Percentiles rank a stretch among this genome's conserved stretches.
phyloP scores from a whole-genome alignment of 2,888 invertebrate genomes.

The Yponomeuta evonymella region DNA sequence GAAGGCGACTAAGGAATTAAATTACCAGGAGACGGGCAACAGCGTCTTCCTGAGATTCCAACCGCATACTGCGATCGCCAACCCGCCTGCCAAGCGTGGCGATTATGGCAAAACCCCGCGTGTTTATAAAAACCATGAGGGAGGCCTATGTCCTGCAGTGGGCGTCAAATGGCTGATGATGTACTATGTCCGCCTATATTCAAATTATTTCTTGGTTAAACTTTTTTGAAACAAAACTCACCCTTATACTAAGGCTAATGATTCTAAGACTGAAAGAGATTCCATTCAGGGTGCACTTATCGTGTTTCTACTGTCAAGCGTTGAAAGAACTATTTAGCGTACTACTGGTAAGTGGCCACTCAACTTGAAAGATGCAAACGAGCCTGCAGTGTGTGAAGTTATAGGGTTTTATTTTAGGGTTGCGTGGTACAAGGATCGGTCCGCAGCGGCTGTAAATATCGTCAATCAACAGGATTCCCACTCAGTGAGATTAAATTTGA shows the following conservation, averaged over 20 bases:
- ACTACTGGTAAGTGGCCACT: not conserved
- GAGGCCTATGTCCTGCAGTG: no score
- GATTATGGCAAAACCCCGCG: no score
- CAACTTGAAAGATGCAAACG: conserved; percentile 8
- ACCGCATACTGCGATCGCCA: no score
- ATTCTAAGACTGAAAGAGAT: not conserved
- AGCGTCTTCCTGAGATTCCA: no score
- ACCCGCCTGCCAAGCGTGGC: no score
- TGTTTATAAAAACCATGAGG: no score
- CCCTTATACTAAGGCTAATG: not conserved
- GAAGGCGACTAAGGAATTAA: no score
- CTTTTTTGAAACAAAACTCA: not conserved
- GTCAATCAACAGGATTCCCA: conserved; percentile 45
- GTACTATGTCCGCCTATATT: no score
- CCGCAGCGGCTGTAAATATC: conserved; percentile 40
- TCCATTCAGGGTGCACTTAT: not conserved
- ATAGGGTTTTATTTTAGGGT: not conserved
- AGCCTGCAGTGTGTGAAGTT: conserved; percentile 6
- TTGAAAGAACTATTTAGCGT: not conserved
- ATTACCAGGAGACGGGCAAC: no score
- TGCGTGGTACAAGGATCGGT: conserved; percentile 15
- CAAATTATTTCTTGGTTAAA: no score
- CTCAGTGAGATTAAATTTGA: conserved; percentile 63
- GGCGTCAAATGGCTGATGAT: no score
- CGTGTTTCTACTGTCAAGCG: not conserved